Evolutionary conservation across 2,888 invertebrate genomes (phyloP), one percentile per base, ranked within the genome.

Genomic region (Acanthosoma haemorrhoidale): DNA sequence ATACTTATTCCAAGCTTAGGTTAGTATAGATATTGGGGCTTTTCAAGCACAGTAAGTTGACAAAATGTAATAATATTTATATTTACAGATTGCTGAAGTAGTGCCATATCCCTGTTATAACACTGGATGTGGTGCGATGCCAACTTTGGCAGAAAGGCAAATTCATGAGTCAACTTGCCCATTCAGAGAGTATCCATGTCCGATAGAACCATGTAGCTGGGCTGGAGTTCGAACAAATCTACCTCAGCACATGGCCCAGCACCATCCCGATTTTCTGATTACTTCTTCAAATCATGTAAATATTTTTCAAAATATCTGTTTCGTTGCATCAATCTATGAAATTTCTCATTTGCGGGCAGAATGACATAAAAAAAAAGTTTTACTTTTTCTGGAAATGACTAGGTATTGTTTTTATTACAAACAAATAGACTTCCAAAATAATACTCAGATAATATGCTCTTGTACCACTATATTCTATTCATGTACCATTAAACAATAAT

Each of bases 71-170:
- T n/a, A n/a, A n/a, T n/a, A n/a, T n/a, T n/a, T 5, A 31, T 60
- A 4, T 38, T 25, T 1, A 38, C 25, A 64, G 64, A 39, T 64
- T 21, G 64, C 43, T 13, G 64, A 64, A 11, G 41, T 64, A 29
- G 64, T 64, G 4, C 64, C 64, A 1, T 64, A 64, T 11, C 64
- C 64, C 5, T 64, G 64, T 29, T 64, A 64, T 29, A 64, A 64
- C n/a, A 39, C 13, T 32, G 64, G 64, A 18, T 64, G 64, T 32
- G 41, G 41, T 11, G 39, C 41, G 1, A 36, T 64, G 29, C 39
- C 38, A 11, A 36, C 64, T 3, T 13, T 64, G 9, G 36, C 64
- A 11, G 64, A 64, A 11, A 64, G 64, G 16, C 41, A 39, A 29
- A 29, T 41, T n/a, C 64, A 64, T 18, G 64, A 64, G 32, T 36